phyloP scores from a whole-genome alignment of 2,797 vertebrate species.

The Xenopus petersii region DNA sequence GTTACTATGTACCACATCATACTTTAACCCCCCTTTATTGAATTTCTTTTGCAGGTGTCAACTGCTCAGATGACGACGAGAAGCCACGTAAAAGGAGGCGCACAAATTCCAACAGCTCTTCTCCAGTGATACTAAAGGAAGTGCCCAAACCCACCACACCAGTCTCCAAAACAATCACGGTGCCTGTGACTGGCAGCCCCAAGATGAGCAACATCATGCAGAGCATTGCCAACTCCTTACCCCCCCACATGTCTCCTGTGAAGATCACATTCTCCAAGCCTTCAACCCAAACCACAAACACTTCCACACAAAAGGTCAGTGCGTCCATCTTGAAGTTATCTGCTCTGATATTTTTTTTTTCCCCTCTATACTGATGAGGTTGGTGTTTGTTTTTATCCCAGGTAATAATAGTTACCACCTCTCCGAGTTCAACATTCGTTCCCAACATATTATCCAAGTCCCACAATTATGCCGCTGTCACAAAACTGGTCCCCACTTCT shows the following conservation, averaged over 20 bases:
- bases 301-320: slow-evolving; percentile 92
- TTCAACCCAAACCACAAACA: slow-evolving; percentile 90
- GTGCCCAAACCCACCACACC: slow-evolving; percentile 82
- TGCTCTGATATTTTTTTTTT: slow-evolving; percentile 15
- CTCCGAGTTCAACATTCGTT: slow-evolving; percentile 95
- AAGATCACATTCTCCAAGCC: slow-evolving; percentile 99
- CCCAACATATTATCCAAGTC: slow-evolving; percentile 98
- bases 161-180: slow-evolving; percentile 83
- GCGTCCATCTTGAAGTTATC: neutral
- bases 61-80: slow-evolving; percentile 96
- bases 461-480: slow-evolving; percentile 84
- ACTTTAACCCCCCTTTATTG: too few species aligned
- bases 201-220: slow-evolving; percentile 99
- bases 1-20: too few species aligned
- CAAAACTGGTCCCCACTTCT: slow-evolving; percentile 87
- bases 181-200: slow-evolving; percentile 88
- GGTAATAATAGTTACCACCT: slow-evolving; percentile 98
- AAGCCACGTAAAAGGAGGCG: slow-evolving; percentile 94
- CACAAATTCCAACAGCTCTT: slow-evolving; percentile 93
- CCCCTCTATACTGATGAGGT: slow-evolving; percentile 25
- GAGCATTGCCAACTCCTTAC: slow-evolving; percentile 96
- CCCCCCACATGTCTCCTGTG: slow-evolving; percentile 95
- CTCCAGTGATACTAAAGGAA: slow-evolving; percentile 91
- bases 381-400: slow-evolving; percentile 49
- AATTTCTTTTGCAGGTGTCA: slow-evolving; percentile 75